These are phyloP conservation scores for Palythoa caribaeorum DNA, from an alignment of 92 coral and sea anemone species.

Conservation along the genomic window DNA sequence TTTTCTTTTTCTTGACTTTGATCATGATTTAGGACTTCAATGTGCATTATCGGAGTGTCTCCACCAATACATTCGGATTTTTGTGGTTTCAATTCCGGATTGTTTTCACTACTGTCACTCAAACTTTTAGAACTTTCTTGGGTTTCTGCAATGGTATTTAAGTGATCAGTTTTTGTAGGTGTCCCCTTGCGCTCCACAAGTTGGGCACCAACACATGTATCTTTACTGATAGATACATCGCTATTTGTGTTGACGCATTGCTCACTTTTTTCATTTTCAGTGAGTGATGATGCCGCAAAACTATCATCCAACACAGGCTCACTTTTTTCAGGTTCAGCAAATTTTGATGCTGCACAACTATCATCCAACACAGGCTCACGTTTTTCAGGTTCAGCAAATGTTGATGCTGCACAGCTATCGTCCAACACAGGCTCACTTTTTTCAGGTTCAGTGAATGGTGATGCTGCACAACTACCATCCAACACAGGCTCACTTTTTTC, in stretches of 20 bases:
- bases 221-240: background rate
- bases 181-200: background rate
- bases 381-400: background rate
- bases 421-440: background rate
- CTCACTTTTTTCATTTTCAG: background rate
- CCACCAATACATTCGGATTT: background rate
- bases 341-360: background rate
- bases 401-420: background rate
- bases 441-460: too few relatives aligned
- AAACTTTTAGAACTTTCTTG: background rate
- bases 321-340: background rate
- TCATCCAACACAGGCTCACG: background rate
- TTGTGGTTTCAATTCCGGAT: background rate
- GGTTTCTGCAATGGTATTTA: background rate
- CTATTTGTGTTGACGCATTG: background rate
- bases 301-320: background rate
- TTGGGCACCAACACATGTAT: background rate
- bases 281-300: background rate
- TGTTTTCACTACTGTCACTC: background rate
- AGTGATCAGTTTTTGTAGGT: background rate
- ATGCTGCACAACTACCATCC: background rate
- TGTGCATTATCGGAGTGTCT: background rate
- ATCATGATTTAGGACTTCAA: background rate
- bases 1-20: background rate
- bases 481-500: background rate